A percentile compares a stretch with the other conserved stretches of the same genome.
Conservation (phyloP, 1,140 invertebrate species). For the Goniozus legneri region DNA sequence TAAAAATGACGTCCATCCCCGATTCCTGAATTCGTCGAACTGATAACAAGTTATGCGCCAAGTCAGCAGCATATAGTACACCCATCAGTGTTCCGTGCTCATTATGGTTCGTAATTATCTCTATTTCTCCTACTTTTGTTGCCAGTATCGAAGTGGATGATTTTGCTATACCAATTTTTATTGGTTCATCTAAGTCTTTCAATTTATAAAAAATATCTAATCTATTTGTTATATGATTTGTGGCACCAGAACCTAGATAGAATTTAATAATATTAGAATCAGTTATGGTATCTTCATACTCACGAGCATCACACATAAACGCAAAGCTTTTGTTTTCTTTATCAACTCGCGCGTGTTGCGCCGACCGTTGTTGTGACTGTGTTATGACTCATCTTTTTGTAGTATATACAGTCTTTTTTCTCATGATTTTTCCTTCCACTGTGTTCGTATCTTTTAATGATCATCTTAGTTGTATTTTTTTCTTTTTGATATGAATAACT, state of each 20-base stretch:
- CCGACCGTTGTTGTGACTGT: background rate
- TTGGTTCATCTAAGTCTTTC: constrained; percentile 2
- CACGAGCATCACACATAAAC: background rate
- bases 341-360: background rate
- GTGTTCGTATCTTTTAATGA: too few relatives aligned
- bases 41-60: constrained; percentile 18
- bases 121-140: too few relatives aligned
- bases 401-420: background rate
- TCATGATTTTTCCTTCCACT: background rate
- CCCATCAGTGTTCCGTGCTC: too few relatives aligned
- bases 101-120: too few relatives aligned
- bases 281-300: background rate
- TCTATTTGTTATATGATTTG: constrained; percentile 35
- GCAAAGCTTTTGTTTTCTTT: background rate
- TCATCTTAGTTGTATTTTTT: too few relatives aligned
- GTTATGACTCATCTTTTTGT: background rate
- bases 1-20: constrained; percentile 20
- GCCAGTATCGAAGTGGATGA: too few relatives aligned
- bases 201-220: constrained; percentile 26
- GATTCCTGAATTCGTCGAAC: constrained; percentile 18
- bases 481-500: too few relatives aligned
- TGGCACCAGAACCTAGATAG: constrained; percentile 24
- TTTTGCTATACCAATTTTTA: constrained; percentile 10
- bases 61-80: constrained; percentile 5
- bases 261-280: constrained; percentile 1